Base-by-base conservation (phyloP, 2,888 invertebrate genomes). In the Lamellibrachia columna region DNA sequence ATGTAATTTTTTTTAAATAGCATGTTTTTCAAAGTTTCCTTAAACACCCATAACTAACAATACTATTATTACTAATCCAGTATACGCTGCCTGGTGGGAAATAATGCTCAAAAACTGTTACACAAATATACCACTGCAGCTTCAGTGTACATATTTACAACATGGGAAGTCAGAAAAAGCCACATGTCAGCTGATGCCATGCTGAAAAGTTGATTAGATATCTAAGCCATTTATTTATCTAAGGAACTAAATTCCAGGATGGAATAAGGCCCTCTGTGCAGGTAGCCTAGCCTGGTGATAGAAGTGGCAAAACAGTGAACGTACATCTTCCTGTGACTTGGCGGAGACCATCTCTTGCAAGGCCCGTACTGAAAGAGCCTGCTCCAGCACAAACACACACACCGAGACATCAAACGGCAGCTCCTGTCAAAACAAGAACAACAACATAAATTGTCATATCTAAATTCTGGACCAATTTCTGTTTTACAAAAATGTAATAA, bases 321-420 rank as follows among this genome's bases (percentile, higher is more conserved):
- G 22, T 75, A 75, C 75, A n/a, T 75, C 75, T 75, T 75, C 75
- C 75, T 75, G 75, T 75, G 75, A 95, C 93, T 96, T 95, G 92
- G 96, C 95, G 93, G 99, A 99, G 94, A 99, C 99, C 97, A 99
- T 97, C 97, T 99, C 99, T 97, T 99, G 99, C 93, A 99, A 97
- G 94, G 99, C 99, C 96, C 99, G 98, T 93, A 99, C 99, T 94
- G 99, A 99, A 94, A 99, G 97, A 53, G 99, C 99, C 97, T 99
- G 99, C 97, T 99, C 99, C 96, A 99, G 99, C 94, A 99, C 99
- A 97, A 99, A 99, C 93, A 99, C 99, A 96, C 99, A 99, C 97
- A 99, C 99, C 93, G 99, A 99, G 95, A 99, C 97, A 97, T 99
- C 99, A 2, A 99, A 99, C 92, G 99, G 99, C 96, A 99, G 99